Evolutionary conservation across 2,888 invertebrate species (phyloP).

Genomic region (Temnothorax ravouxi): DNA sequence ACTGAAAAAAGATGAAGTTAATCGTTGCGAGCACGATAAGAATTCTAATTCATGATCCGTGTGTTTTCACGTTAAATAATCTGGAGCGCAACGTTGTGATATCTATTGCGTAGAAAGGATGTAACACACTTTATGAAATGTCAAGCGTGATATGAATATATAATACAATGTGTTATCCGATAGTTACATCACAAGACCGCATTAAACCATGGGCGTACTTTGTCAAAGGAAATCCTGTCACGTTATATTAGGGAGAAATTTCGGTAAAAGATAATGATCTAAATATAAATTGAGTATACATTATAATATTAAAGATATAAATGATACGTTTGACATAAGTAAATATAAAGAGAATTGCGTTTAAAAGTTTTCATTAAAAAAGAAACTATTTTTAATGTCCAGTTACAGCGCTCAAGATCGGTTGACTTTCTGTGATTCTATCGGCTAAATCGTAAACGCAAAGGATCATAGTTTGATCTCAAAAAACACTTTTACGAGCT

Average conservation of each 20-base stretch:
- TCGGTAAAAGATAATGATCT: background rate
- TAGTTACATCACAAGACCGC: background rate
- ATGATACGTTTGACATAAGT: background rate
- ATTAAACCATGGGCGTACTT: conserved; percentile 8
- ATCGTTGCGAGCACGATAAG: background rate
- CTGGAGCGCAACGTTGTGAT: background rate
- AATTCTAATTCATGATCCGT: background rate
- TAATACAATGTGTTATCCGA: background rate
- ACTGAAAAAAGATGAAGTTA: conserved; percentile 10
- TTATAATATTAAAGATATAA: background rate
- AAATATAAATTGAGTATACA: background rate
- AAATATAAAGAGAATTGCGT: background rate
- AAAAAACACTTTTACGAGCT: conserved; percentile 57
- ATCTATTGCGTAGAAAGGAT: background rate
- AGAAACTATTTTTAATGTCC: background rate
- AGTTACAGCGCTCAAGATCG: background rate
- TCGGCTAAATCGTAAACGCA: conserved; percentile 51
- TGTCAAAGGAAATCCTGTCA: background rate
- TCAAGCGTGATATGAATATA: conserved; percentile 16
- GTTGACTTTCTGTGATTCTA: conserved; percentile 9
- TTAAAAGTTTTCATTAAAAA: background rate
- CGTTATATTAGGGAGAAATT: conserved; percentile 5
- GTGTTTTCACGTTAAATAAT: background rate
- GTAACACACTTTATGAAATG: background rate
- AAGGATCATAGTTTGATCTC: conserved; percentile 62